Percentiles rank a stretch among this genome's conserved stretches.
phyloP scores from a whole-genome alignment of 2,113 vertebrate genomes.

The Labeo rohita region DNA sequence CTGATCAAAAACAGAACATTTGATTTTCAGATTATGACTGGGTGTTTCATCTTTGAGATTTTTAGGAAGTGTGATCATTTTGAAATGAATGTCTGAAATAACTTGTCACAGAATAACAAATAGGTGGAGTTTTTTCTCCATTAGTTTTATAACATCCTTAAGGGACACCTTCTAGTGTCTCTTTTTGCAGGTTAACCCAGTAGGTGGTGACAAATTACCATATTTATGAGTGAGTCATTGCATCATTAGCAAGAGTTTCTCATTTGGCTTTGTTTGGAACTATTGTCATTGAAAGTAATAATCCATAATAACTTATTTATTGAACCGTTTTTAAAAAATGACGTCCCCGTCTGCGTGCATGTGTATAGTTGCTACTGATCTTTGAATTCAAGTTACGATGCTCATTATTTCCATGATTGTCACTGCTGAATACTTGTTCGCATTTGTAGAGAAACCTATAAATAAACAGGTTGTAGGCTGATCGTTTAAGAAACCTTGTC shows the following conservation, averaged over 20 bases:
- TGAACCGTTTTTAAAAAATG: neutral
- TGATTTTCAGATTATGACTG: neutral
- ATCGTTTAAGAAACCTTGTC: neutral
- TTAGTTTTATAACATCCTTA: neutral
- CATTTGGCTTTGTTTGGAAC: neutral
- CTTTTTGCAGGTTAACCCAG: neutral
- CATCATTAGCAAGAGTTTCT: neutral
- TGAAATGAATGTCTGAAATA: no score
- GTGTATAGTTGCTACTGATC: neutral
- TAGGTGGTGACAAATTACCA: neutral
- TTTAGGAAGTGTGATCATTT: conserved; percentile 20
- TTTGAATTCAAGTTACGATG: neutral
- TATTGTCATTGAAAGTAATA: neutral
- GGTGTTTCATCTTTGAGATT: conserved; percentile 2
- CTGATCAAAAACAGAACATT: conserved; percentile 6
- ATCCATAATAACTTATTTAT: no score
- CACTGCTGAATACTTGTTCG: neutral
- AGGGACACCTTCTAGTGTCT: neutral
- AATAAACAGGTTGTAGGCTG: neutral
- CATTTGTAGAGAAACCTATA: neutral
- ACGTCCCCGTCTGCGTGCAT: neutral
- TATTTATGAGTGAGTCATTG: neutral
- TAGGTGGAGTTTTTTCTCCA: neutral
- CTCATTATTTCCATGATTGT: neutral
- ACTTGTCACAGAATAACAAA: neutral